Evolutionary conservation across 2,797 vertebrate genomes (phyloP).

Genomic region (Halcyon chelicuti): DNA sequence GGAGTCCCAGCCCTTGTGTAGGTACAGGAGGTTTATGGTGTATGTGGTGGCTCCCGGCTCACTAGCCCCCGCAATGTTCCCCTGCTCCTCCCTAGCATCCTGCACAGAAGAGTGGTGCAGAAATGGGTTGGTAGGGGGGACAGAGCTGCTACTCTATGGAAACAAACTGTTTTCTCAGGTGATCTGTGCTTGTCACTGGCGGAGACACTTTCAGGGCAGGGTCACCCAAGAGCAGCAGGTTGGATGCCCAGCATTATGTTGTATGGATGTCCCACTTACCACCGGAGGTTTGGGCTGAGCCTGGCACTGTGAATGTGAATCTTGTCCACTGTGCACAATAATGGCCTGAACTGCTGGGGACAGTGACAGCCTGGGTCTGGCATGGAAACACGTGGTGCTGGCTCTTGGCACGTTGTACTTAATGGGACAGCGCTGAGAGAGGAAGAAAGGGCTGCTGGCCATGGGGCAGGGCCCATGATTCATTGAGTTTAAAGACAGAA

Average conservation of each 20-base stretch:
- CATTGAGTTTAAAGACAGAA: background rate
- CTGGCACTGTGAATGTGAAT: background rate
- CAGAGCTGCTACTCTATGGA: background rate
- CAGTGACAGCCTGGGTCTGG: background rate
- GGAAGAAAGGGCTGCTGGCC: background rate
- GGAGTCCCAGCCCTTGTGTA: background rate
- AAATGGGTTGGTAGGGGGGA: background rate
- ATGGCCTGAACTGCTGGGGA: background rate
- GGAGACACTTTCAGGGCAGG: background rate
- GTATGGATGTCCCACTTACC: background rate
- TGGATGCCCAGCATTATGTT: background rate
- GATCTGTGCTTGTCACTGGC: background rate
- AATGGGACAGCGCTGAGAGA: background rate
- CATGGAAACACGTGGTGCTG: accelerated
- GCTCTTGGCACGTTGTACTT: background rate
- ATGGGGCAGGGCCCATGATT: background rate
- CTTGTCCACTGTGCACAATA: background rate
- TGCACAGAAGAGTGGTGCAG: background rate
- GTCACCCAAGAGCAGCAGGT: no score
- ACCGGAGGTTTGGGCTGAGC: background rate
- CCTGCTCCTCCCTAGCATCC: background rate
- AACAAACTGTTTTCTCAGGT: background rate
- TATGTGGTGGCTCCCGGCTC: background rate
- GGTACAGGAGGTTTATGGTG: background rate
- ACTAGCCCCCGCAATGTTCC: no score